Evolutionary conservation across 2,888 invertebrate genomes (phyloP), one percentile per base, ranked within the genome.

Genomic region (Cerceris rybyensis): DNA sequence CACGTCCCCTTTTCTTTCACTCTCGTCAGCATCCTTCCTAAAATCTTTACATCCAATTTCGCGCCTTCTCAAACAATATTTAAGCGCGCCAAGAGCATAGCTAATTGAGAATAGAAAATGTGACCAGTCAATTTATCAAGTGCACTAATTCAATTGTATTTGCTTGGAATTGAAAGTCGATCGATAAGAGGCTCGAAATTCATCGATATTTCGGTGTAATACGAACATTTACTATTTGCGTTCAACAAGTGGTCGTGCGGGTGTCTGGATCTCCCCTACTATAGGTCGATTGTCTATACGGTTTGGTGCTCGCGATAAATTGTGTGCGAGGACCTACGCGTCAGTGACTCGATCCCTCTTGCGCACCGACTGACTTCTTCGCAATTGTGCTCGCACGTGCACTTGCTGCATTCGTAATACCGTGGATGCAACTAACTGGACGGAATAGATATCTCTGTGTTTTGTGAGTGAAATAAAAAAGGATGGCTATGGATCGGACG

Each of bases 401-500:
- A 50, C 39, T 39, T 28, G 28, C 52, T 59, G 59, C 60, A 52
- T 69, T 28, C 43, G 70, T 66, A 28, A 43, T n/a, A 59, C n/a
- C 28, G 14, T 39, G 46, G 14, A 14, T 6, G 4, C 8, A 54
- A 28, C n/a, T 13, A 65, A 39, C 64, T 69, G 28, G 67, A 58
- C 61, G 75, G 54, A 6, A 68, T 52, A n/a, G 7, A 58, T 57
- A 57, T 49, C 52, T 13, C 52, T 61, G 76, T 49, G 70, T 57
- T 43, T 69, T 49, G 11, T 28, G 50, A 17, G 16, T 52, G 43
- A 4, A 43, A 57, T 13, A 28, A 17, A 54, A 13, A n/a, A 73
- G 14, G 28, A 81, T 75, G 72, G 80, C 80, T 28, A 97, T 97
- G 97, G 97, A 97, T 94, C 95, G 97, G 92, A 96, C 97, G 92